Conservation (phyloP, 2,888 invertebrate genomes). For the Coecobrya sp. region DNA sequence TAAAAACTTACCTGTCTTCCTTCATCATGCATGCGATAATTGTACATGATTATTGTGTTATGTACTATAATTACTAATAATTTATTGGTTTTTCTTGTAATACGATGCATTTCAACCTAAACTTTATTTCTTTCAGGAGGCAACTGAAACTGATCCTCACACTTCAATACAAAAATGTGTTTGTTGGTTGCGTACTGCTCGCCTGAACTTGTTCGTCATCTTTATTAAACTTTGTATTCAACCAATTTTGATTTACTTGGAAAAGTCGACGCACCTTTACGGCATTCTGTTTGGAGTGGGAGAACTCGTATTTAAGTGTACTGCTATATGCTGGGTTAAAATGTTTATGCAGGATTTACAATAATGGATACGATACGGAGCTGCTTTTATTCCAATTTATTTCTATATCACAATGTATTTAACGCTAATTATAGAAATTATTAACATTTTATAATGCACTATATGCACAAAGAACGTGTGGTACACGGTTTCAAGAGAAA, state of each 20-base stretch:
- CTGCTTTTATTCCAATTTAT: background rate
- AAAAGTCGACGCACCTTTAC: conserved; percentile 65
- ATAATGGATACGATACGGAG: conserved; percentile 4
- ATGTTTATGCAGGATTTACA: conserved; percentile 83
- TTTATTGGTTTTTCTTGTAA: too few relatives aligned
- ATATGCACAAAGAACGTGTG: too few relatives aligned
- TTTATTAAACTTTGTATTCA: conserved; percentile 80
- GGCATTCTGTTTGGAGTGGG: conserved; percentile 74
- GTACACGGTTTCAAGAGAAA: background rate
- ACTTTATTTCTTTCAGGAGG: conserved; percentile 75
- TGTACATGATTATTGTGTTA: too few relatives aligned
- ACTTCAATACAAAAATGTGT: conserved; percentile 83
- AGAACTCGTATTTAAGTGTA: conserved; percentile 81
- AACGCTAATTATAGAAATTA: too few relatives aligned
- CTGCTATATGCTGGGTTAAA: conserved; percentile 79
- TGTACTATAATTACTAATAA: too few relatives aligned
- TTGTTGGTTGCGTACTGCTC: conserved; percentile 83
- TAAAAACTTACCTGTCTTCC: background rate
- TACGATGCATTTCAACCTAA: conserved; percentile 14
- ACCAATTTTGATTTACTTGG: conserved; percentile 71
- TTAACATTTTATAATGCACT: too few relatives aligned
- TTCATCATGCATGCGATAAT: background rate
- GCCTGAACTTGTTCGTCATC: conserved; percentile 76
- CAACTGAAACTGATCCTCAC: conserved; percentile 83
- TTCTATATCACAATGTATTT: background rate